Evolutionary conservation across 2,113 vertebrate genomes (phyloP).

Genomic region (Macrotus californicus): DNA sequence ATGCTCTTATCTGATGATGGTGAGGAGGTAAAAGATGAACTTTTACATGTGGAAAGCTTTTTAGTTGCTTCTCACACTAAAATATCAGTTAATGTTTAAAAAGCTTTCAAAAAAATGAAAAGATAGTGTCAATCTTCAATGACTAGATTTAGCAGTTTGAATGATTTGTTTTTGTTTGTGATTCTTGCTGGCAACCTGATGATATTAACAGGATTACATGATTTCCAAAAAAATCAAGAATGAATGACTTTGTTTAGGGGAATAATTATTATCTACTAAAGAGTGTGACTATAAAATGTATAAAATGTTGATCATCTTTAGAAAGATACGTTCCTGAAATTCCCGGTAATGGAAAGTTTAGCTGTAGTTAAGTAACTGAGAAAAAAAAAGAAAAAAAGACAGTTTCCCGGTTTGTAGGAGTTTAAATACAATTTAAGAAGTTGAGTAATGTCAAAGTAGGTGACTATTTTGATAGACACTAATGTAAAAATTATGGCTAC

Average conservation of each 20-base stretch:
- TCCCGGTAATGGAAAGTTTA: slow-evolving; percentile 32
- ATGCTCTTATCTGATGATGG: slow-evolving; percentile 79
- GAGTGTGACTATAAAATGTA: slow-evolving; percentile 24
- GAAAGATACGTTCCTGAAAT: slow-evolving; percentile 31
- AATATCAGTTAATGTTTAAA: slow-evolving; percentile 81
- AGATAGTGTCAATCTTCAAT: slow-evolving; percentile 82
- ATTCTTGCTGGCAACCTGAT: slow-evolving; percentile 74
- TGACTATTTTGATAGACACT: slow-evolving; percentile 36
- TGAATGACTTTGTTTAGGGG: slow-evolving; percentile 68
- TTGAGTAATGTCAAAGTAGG: slow-evolving; percentile 15
- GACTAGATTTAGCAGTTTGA: slow-evolving; percentile 78
- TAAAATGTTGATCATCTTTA: slow-evolving; percentile 41
- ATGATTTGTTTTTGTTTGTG: slow-evolving; percentile 82
- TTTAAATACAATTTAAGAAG: slow-evolving; percentile 25
- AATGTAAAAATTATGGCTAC: slow-evolving; percentile 44
- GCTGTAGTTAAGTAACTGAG: slow-evolving; percentile 33
- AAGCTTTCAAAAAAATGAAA: slow-evolving; percentile 83
- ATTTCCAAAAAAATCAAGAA: slow-evolving; percentile 61
- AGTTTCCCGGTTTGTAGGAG: neutral
- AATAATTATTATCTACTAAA: slow-evolving; percentile 56
- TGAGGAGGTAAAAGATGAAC: slow-evolving; percentile 79
- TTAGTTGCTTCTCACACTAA: slow-evolving; percentile 79
- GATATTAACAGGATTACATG: slow-evolving; percentile 74
- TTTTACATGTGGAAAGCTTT: slow-evolving; percentile 80
- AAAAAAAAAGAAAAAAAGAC: neutral